Conservation (phyloP, 2,888 invertebrate genomes). For the Epinotia ramella region DNA sequence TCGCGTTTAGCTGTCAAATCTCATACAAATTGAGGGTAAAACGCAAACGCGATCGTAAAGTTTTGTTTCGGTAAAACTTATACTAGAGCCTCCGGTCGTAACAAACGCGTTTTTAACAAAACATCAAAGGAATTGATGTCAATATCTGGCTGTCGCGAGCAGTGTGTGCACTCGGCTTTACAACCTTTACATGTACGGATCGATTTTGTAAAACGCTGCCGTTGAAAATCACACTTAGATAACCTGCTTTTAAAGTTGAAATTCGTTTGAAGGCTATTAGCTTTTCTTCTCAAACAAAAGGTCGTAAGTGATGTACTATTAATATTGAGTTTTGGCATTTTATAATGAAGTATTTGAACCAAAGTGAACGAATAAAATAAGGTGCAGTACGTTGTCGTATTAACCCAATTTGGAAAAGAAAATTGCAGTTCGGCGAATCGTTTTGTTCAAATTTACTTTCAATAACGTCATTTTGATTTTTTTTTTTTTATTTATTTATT, state of each 20-base stretch:
- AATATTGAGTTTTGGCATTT: background rate
- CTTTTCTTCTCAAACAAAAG: background rate
- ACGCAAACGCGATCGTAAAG: too few species aligned
- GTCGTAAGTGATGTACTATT: slow-evolving; percentile 3
- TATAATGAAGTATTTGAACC: background rate
- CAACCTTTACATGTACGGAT: background rate
- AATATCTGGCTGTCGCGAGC: slow-evolving; percentile 27
- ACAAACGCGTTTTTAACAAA: slow-evolving; percentile 42
- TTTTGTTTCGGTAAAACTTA: too few species aligned
- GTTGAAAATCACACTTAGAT: background rate
- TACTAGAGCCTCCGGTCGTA: slow-evolving; percentile 15
- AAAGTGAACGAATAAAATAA: slow-evolving; percentile 1
- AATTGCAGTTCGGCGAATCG: slow-evolving; percentile 8
- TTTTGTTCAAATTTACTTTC: slow-evolving; percentile 2
- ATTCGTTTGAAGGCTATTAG: background rate
- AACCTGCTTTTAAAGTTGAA: background rate
- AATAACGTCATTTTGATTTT: too few species aligned
- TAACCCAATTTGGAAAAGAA: slow-evolving; percentile 19
- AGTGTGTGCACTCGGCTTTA: slow-evolving; percentile 19
- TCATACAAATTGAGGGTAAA: too few species aligned
- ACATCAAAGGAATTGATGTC: slow-evolving; percentile 41
- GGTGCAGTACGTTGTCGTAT: slow-evolving; percentile 4
- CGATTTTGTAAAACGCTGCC: background rate
- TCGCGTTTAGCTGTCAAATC: too few species aligned
- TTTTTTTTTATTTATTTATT: too few species aligned